These are phyloP conservation scores for Eurystomus gularis DNA, from an alignment of 2,113 vertebrate species.

Conservation along the genomic window DNA sequence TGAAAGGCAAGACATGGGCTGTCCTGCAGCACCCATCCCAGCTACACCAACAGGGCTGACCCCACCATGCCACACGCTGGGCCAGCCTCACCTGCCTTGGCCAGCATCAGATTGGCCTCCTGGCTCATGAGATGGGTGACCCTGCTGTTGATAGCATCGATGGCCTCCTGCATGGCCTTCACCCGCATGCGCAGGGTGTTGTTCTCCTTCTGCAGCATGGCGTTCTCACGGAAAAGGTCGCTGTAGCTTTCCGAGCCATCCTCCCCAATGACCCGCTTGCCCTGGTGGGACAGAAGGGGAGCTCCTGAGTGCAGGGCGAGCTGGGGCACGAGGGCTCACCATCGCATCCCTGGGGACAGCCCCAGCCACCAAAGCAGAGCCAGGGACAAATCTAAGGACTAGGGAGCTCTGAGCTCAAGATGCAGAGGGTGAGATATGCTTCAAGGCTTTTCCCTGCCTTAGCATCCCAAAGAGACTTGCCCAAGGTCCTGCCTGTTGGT, in stretches of 20 bases:
- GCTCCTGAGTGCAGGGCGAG: background rate
- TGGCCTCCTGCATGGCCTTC: constrained; percentile 98
- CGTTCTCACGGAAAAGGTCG: constrained; percentile 89
- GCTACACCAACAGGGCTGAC: background rate
- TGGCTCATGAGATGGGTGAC: constrained; percentile 93
- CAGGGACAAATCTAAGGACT: background rate
- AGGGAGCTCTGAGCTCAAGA: background rate
- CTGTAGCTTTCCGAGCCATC: constrained; percentile 89
- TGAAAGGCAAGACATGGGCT: background rate
- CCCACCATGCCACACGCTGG: accelerated
- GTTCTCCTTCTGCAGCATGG: constrained; percentile 93
- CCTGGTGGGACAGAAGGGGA: constrained; percentile 69
- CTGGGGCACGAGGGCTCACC: background rate
- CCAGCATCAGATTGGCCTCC: constrained; percentile 87
- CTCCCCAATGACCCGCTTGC: constrained; percentile 89
- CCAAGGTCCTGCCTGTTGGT: background rate
- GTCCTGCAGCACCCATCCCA: accelerated
- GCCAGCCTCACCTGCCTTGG: constrained; percentile 84
- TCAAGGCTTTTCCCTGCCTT: background rate
- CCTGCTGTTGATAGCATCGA: constrained; percentile 90
- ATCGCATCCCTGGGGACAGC: background rate
- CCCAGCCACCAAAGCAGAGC: background rate
- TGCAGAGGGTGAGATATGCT: background rate
- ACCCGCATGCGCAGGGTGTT: constrained; percentile 87
- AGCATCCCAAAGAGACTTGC: background rate